A percentile compares a stretch with the other conserved stretches of the same genome.
phyloP scores from a whole-genome alignment of 2,888 invertebrate species.

The Meganola albula region DNA sequence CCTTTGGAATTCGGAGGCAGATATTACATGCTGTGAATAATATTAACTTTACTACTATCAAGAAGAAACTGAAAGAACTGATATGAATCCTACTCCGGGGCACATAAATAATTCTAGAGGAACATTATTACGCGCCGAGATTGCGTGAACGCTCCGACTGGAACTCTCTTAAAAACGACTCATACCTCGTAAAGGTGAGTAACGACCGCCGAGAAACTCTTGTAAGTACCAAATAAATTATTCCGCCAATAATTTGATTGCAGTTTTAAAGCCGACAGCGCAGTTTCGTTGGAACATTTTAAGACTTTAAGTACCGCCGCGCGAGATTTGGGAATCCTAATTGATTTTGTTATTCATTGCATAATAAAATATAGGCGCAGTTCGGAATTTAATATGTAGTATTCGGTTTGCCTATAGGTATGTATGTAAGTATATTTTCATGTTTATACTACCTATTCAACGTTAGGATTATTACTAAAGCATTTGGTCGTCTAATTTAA shows the following conservation, averaged over 20 bases:
- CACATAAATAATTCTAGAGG: conserved; percentile 50
- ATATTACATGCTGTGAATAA: too few species aligned
- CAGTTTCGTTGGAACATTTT: conserved; percentile 23
- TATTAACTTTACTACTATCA: too few species aligned
- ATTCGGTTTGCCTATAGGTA: too few species aligned
- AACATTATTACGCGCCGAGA: conserved; percentile 51
- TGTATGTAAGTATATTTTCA: too few species aligned
- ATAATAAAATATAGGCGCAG: too few species aligned
- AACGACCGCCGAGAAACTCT: conserved; percentile 38
- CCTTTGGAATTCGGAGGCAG: too few species aligned
- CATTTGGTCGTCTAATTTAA: too few species aligned
- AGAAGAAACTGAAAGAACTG: too few species aligned
- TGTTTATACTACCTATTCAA: too few species aligned
- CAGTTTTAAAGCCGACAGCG: conserved; percentile 34
- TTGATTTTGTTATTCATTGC: conserved; percentile 22
- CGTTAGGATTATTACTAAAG: too few species aligned
- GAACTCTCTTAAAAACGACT: conserved; percentile 65
- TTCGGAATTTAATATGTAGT: too few species aligned
- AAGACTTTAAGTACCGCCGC: conserved; percentile 21
- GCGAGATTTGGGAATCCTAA: conserved; percentile 23
- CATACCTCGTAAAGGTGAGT: conserved; percentile 63
- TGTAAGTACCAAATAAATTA: conserved; percentile 51
- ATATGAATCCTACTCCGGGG: conserved; percentile 35
- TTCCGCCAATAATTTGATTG: conserved; percentile 44
- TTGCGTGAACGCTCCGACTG: conserved; percentile 56